phyloP scores from a whole-genome alignment of 2,888 invertebrate genomes.

The Pemphredon lugubris region DNA sequence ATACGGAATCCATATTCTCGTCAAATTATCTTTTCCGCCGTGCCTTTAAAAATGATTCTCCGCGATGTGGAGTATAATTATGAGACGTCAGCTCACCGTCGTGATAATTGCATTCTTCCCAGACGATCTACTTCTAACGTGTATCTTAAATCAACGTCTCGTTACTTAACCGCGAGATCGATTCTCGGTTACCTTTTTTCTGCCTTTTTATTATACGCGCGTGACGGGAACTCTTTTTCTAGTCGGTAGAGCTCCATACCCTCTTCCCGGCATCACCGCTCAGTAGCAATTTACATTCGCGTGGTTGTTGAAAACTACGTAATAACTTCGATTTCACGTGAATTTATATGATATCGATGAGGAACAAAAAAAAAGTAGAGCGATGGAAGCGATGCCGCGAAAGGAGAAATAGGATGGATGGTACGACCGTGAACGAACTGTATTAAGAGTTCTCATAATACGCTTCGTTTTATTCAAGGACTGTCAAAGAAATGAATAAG shows the following conservation, averaged over 20 bases:
- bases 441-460: conserved; percentile 24
- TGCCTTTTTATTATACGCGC: neutral
- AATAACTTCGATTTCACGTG: conserved; percentile 56
- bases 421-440: conserved; percentile 43
- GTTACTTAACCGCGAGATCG: conserved; percentile 15
- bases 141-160: neutral
- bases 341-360: conserved; percentile 65
- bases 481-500: neutral
- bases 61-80: neutral
- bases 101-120: neutral
- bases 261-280: neutral
- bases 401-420: conserved; percentile 24
- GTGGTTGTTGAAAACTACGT: neutral
- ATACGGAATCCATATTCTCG: no score
- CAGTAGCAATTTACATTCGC: conserved; percentile 1
- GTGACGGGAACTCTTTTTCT: conserved; percentile 8
- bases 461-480: conserved; percentile 17
- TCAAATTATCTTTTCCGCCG: no score
- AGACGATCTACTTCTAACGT: neutral
- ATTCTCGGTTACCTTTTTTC: neutral
- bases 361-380: conserved; percentile 45
- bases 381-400: conserved; percentile 26
- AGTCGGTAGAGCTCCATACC: neutral
- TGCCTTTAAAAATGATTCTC: neutral
- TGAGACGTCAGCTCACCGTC: neutral